Base-by-base conservation (phyloP, 2,797 vertebrate genomes). In the Scyliorhinus canicula region DNA sequence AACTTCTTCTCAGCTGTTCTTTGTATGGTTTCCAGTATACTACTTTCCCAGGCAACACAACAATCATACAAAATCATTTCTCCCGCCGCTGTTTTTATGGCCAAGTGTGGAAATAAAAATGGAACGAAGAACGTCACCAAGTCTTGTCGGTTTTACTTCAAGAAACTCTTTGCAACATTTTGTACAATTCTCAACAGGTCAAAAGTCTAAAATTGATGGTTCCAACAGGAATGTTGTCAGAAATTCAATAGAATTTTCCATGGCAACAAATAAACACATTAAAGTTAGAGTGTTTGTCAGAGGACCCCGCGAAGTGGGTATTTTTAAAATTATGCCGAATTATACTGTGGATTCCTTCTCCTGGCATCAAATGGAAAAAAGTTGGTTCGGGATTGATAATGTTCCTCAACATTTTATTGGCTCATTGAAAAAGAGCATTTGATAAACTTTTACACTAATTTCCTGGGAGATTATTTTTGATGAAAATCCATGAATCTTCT, bases 1-100 rank as follows among this genome's bases (percentile, higher is more conserved):
- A 97, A 97, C 97, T 97, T 97, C 97, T 97, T 97, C 97, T 97
- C 97, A 97, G 97, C 97, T 97, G 97, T 97, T 97, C 97, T 97
- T 97, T 98, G 97, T 97, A 96, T 95, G 95, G 96, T 96, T 97
- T 96, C 96, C 96, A 97, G 96, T 93, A 95, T 96, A 97, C 97
- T 96, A 96, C 97, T 98, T 98, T 98, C 97, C 97, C 98, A 98
- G 97, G 97, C 97, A 97, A 97, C 67, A 44, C 60, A 65, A 91
- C 57, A 91, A 91, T 65, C 88, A 65, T 91, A 63, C 28, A 40
- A 91, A 90, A 91, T 91, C 2, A 91, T 91, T 91, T 91, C 88
- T 65, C 88, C 65, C 31, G 31, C 52, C 26, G 88, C n/a, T 60
- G 86, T 60, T 91, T 91, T 63, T 90, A 26, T 63, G n/a, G 60